Evolutionary conservation across 2,888 invertebrate genomes (phyloP), one percentile per base, ranked within the genome.

Genomic region (Lasius platythorax): DNA sequence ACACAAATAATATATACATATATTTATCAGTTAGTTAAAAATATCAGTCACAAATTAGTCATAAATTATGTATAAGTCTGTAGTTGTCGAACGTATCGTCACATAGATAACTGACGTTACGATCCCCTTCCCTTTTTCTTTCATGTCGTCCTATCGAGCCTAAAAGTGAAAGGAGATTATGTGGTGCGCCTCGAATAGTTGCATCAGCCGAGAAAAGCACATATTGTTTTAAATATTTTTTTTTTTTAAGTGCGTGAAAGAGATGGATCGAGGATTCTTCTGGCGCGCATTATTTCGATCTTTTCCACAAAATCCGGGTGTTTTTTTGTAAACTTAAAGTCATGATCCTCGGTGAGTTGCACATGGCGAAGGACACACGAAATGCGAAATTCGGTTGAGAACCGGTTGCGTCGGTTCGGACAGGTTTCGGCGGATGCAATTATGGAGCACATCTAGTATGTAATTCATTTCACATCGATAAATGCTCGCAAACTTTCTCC

Each of bases 141-240:
- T 8, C 23, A 46, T 75, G 30, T 46, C 15, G 64, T 30, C 63
- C 30, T 30, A 63, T 63, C 50, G 23, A 50, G 67, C 2, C 18
- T 75, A 66, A 75, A 75, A 67, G 75, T 76, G 75, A 76, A 76
- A 76, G 75, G 75, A 67, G 11, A 67, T 23, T 76, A 18, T 33
- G 50, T 50, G 6, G 37, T 43, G 28, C 2, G 18, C 18, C 56
- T 72, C 11, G 72, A n/a, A 64, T 4, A 61, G 46, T 46, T 28
- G n/a, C 43, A 78, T 78, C 72, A 43, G 40, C 72, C 43, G 40
- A 70, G 30, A 30, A 40, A 78, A 18, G n/a, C 28, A 23, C 23
- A 40, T 72, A 30, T 56, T 43, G n/a, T 58, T 70, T 56, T 56
- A 56, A 12, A 78, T 40, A 68, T 23, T 40, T 72, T 40, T 70